Percentiles rank a stretch among this genome's conserved stretches.
Conservation (phyloP, 2,888 invertebrate genomes). For the Pyralis farinalis region DNA sequence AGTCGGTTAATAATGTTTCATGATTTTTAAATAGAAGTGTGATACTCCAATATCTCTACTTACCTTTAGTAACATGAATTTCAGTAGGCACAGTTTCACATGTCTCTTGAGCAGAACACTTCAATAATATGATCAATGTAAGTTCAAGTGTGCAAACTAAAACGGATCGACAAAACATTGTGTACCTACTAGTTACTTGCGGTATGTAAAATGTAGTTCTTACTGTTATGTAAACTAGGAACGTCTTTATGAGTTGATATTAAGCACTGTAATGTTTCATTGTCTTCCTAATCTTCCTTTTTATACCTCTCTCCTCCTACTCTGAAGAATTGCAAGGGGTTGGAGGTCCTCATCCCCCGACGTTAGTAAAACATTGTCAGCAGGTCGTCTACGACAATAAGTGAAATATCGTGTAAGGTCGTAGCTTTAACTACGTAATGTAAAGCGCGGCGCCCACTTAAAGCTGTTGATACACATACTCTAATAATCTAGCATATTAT, state of each 20-base stretch:
- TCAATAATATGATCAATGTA: constrained; percentile 24
- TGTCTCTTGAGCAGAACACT: constrained; percentile 82
- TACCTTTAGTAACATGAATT: constrained; percentile 93
- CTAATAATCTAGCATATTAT: too few relatives aligned
- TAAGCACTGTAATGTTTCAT: constrained; percentile 2
- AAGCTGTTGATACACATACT: too few relatives aligned
- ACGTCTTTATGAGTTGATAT: background rate
- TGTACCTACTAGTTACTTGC: too few relatives aligned
- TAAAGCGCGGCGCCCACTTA: too few relatives aligned
- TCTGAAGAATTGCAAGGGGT: too few relatives aligned
- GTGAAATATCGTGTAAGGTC: constrained; percentile 40
- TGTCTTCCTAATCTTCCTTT: constrained; percentile 4
- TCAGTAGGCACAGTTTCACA: constrained; percentile 94
- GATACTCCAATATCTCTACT: too few relatives aligned
- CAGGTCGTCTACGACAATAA: constrained; percentile 35
- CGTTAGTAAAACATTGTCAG: constrained; percentile 32
- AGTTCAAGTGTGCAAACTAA: constrained; percentile 23
- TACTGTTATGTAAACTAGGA: background rate
- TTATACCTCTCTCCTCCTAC: too few relatives aligned
- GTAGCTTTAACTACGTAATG: too few relatives aligned
- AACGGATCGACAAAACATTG: constrained; percentile 19
- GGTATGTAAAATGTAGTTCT: too few relatives aligned
- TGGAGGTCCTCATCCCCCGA: constrained; percentile 10
- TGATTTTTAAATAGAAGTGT: background rate
- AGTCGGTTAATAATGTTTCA: constrained; percentile 8